These are phyloP conservation scores for Rhyzopertha dominica DNA, from an alignment of 1,140 invertebrate genomes.

Conservation along the genomic window DNA sequence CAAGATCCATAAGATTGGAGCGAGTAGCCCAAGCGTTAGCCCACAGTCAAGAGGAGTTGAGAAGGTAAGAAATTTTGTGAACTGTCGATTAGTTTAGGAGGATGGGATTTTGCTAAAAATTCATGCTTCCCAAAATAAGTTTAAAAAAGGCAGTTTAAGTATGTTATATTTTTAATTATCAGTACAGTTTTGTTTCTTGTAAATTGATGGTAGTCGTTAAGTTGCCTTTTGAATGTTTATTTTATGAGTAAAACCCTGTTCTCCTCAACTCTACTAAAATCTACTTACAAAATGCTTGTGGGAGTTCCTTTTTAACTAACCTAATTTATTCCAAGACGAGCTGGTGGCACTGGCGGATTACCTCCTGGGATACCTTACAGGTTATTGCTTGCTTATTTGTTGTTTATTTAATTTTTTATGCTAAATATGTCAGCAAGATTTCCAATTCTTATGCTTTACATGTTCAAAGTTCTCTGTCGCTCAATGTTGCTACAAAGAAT, in stretches of 20 bases:
- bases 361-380: constrained; percentile 40
- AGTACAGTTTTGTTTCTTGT: no score
- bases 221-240: no score
- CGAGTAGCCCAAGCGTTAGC: constrained; percentile 79
- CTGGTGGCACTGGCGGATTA: constrained; percentile 33
- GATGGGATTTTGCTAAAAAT: background rate
- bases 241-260: no score
- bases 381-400: constrained; percentile 29
- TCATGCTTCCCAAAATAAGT: background rate
- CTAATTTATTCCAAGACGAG: constrained; percentile 36
- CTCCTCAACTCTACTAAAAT: no score
- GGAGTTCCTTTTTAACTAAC: no score
- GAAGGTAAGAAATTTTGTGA: constrained; percentile 54
- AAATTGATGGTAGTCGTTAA: no score
- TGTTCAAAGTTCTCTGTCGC: no score
- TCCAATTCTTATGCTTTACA: no score
- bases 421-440: background rate
- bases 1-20: constrained; percentile 78
- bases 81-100: background rate
- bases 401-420: constrained; percentile 10
- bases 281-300: no score
- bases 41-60: constrained; percentile 81
- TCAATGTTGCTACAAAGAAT: constrained; percentile 1
- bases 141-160: background rate
- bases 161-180: no score